Base-by-base conservation (phyloP, 2,888 invertebrate species). In the Automeris io region DNA sequence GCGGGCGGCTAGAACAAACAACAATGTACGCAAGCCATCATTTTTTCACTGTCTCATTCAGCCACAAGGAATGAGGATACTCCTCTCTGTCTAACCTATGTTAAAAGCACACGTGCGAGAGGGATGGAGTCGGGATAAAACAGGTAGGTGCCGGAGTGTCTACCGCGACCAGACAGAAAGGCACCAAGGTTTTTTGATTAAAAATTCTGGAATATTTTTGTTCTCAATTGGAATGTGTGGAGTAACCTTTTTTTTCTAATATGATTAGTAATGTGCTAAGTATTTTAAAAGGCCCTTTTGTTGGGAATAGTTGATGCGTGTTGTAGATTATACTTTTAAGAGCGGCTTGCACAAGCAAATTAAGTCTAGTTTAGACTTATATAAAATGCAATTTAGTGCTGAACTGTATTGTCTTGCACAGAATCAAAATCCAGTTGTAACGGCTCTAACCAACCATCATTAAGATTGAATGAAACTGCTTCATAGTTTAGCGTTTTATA, bases 1-100 rank as follows among this genome's bases (percentile, higher is more conserved):
- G 65, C 67, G 61, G 72, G 82, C 85, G 85, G 85, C 72, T 83
- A 83, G 85, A 85, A 85, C 85, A 86, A 86, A 86, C 81, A 86
- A 58, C 66, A 23, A 31, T 24, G 43, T 40, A 47, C 45, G 52
- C 51, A 49, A 53, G 29, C 29, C 16, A 58, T 63, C 63, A 57
- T 59, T 47, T 60, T 62, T 63, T 62, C 61, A 57, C 48, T 46
- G 52, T 54, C 55, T 54, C 62, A 55, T 61, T 61, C 54, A 60
- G 57, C 58, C 49, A 47, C 45, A 57, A 58, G 61, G 57, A 61
- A 57, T 51, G 40, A 39, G 36, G 13, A 44, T 19, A 39, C 31
- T 32, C 39, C 43, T 57, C 61, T 49, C 53, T 29, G 13, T 61
- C 44, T 29, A 22, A 12, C 43, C 9, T 33, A 35, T 23, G 5